Conservation (phyloP, 2,113 vertebrate species). For the Amblyornis subalaris region DNA sequence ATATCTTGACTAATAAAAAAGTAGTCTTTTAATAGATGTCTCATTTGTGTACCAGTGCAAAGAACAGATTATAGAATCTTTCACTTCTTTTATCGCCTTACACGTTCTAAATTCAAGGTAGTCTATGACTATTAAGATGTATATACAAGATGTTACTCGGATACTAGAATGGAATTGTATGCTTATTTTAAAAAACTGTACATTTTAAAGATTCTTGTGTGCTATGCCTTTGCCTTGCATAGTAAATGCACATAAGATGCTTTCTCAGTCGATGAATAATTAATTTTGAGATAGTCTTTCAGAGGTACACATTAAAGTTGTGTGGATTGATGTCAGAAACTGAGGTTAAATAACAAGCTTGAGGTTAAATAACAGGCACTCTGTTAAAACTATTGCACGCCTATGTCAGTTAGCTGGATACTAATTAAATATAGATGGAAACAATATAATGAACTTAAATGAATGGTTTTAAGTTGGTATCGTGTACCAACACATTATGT, state of each 20-base stretch:
- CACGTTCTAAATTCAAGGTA: neutral
- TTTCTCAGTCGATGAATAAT: constrained; percentile 57
- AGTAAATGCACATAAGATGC: constrained; percentile 1
- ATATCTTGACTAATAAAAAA: neutral
- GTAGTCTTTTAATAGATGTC: neutral
- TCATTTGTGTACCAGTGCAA: neutral
- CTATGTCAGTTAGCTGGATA: constrained; percentile 25
- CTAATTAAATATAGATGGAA: constrained; percentile 66
- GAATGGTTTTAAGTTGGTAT: constrained; percentile 24
- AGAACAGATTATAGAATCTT: neutral
- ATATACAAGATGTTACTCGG: neutral
- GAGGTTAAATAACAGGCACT: constrained; percentile 62
- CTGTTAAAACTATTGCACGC: constrained; percentile 37
- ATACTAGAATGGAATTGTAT: neutral
- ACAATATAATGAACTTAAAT: constrained; percentile 57
- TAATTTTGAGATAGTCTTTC: constrained; percentile 63
- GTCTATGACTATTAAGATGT: neutral
- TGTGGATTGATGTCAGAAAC: constrained; percentile 64
- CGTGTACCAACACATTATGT: neutral
- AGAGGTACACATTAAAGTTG: constrained; percentile 58
- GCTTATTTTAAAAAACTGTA: neutral
- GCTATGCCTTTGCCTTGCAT: constrained; percentile 26
- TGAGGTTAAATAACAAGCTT: constrained; percentile 65
- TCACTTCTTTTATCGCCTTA: neutral
- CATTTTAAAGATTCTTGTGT: neutral